Evolutionary conservation across 2,113 vertebrate species (phyloP).

Genomic region (Gobius niger): DNA sequence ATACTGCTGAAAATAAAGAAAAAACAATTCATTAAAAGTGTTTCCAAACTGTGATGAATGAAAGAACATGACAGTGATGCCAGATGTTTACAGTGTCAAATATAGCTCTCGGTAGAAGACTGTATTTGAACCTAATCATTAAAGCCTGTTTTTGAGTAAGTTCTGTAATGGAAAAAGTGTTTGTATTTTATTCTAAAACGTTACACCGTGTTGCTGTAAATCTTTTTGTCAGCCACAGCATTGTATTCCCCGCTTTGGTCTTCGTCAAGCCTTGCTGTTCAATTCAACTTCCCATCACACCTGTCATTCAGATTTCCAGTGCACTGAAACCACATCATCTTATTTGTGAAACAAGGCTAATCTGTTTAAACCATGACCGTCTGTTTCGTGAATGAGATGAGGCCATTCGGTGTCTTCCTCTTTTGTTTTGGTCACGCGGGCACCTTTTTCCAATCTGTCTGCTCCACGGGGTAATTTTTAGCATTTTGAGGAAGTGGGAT

Average conservation of each 20-base stretch:
- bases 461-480: slow-evolving; percentile 42
- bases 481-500: slow-evolving; percentile 46
- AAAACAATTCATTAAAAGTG: too few relatives aligned
- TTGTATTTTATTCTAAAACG: too few relatives aligned
- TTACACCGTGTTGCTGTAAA: neutral
- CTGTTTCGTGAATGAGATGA: slow-evolving; percentile 32
- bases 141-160: too few relatives aligned
- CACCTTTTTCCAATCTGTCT: slow-evolving; percentile 19
- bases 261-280: slow-evolving; percentile 22
- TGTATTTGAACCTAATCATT: too few relatives aligned
- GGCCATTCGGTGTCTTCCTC: slow-evolving; percentile 16
- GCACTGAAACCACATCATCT: slow-evolving; percentile 8
- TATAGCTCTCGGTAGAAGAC: too few relatives aligned
- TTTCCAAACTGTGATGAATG: too few relatives aligned
- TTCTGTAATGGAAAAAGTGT: too few relatives aligned
- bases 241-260: slow-evolving; percentile 52
- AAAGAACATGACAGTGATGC: too few relatives aligned
- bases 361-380: slow-evolving; percentile 33
- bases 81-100: too few relatives aligned
- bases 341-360: slow-evolving; percentile 18
- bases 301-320: slow-evolving; percentile 39
- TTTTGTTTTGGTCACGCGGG: slow-evolving; percentile 20
- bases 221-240: slow-evolving; percentile 3
- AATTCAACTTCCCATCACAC: slow-evolving; percentile 25
- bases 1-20: too few relatives aligned